Conservation (phyloP, 64 coral and sea anemone species). For the Stichodactyla mertensii region DNA sequence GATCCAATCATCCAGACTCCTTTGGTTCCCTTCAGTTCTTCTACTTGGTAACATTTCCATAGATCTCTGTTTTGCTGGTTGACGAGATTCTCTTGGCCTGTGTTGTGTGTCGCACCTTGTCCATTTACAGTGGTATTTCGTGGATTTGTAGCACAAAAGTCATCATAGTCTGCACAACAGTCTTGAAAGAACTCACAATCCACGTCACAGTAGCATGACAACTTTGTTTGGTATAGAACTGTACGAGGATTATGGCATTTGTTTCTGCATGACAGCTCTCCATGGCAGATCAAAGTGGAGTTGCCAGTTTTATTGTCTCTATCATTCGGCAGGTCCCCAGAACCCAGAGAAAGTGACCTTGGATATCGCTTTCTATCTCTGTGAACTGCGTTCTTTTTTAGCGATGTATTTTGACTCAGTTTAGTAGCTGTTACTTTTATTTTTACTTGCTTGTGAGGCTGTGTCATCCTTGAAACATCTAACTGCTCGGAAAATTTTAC, state of each 20-base stretch:
- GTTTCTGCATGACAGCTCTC: neutral
- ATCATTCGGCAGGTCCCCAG: neutral
- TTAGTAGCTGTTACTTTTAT: too few species aligned
- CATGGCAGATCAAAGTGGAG: too few species aligned
- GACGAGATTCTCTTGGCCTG: neutral
- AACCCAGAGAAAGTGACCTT: too few species aligned
- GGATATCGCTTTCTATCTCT: too few species aligned
- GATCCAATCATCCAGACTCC: slow-evolving; percentile 7
- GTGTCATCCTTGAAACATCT: too few species aligned
- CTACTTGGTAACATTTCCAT: neutral
- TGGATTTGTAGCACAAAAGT: neutral
- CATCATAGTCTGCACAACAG: neutral
- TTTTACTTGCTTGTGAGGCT: too few species aligned
- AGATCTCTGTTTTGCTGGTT: neutral
- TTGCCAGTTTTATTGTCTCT: neutral
- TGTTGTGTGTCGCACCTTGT: neutral
- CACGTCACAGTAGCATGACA: neutral
- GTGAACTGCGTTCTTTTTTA: too few species aligned
- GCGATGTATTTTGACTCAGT: too few species aligned
- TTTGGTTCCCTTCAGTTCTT: neutral
- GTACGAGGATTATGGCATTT: neutral
- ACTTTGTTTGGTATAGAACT: neutral
- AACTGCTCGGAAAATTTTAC: too few species aligned
- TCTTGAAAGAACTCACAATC: neutral
- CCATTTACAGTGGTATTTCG: neutral